Evolutionary conservation across 2,113 vertebrate species (phyloP), one percentile per base, ranked within the genome.

Genomic region (Pollimyrus isidori): DNA sequence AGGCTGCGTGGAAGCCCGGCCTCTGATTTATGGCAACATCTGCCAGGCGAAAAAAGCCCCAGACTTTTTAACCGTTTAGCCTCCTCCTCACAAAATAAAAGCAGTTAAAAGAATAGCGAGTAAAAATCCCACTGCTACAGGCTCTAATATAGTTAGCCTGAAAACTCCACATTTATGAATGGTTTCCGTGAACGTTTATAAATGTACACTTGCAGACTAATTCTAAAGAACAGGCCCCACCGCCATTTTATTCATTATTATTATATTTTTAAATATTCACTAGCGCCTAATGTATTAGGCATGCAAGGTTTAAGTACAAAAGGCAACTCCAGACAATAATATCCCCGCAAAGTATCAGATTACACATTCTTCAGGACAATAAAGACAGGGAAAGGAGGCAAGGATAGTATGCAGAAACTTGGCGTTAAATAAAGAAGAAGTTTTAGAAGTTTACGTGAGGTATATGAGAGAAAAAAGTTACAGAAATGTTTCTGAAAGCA

Each of bases 11-110:
- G 96, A 95, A 94, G 95, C 90, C 93, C 91, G 88, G 13, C 91
- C 91, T 93, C 0, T 96, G 96, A 97, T 97, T 97, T 97, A 97
- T 93, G 94, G 94, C 91, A 95, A 96, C 94, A 96, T 96, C 95
- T 96, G 94, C 92, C 95, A 93, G 94, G 93, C 90, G 82, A 94
- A 93, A 93, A 53, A 87, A 87, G 90, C 89, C 89, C 92, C 89
- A 92, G 93, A 80, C 73, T 52, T 94, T 94, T 95, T 92, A 91
- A 95, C 94, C 92, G 90, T 87, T 92, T 65, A 7, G 46, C 90
- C 91, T 90, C 90, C 91, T 83, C 30, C 15, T 69, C 35, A 4
- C 11, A 13, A 10, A 3, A 48, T 30, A 19, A 39, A 86, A 58
- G 89, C 35, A 7, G 39, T 35, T 30, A 30, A 87, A 21, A 15